Conservation (phyloP, 2,888 invertebrate genomes). For the Agrilus biguttatus region DNA sequence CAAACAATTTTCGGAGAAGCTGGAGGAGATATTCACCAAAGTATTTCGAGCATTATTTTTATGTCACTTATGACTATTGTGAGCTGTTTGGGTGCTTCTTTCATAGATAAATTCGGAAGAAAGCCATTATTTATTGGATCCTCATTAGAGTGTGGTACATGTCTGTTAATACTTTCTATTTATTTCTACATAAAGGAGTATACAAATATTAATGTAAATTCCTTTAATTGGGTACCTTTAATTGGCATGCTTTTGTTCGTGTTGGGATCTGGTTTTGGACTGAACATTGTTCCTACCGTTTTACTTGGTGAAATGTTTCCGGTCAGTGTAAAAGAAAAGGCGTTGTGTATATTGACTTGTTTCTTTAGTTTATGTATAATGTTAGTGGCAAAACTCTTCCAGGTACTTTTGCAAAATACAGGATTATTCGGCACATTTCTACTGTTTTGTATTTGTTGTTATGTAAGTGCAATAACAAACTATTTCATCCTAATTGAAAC, state of each 20-base stretch:
- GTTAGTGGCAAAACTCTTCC: constrained; percentile 18
- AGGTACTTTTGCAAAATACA: constrained; percentile 14
- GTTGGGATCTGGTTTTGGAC: constrained; percentile 13
- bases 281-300: constrained; percentile 14
- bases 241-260: constrained; percentile 12
- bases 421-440: constrained; percentile 20
- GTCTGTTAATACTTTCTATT: constrained; percentile 14
- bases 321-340: constrained; percentile 17
- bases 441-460: constrained; percentile 16
- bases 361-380: constrained; percentile 14
- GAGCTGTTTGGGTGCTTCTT: constrained; percentile 11
- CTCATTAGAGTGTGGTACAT: constrained; percentile 11
- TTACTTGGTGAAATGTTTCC: constrained; percentile 18
- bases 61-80: constrained; percentile 4
- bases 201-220: constrained; percentile 8
- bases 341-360: constrained; percentile 15
- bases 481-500: constrained; percentile 21
- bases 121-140: constrained; percentile 17
- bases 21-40: constrained; percentile 19
- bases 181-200: constrained; percentile 17
- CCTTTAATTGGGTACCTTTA: constrained; percentile 12
- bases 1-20: constrained; percentile 23
- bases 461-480: constrained; percentile 17
- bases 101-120: constrained; percentile 19
- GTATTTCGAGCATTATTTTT: constrained; percentile 19